Conservation (phyloP, 2,113 vertebrate genomes). For the Pantherophis guttatus region DNA sequence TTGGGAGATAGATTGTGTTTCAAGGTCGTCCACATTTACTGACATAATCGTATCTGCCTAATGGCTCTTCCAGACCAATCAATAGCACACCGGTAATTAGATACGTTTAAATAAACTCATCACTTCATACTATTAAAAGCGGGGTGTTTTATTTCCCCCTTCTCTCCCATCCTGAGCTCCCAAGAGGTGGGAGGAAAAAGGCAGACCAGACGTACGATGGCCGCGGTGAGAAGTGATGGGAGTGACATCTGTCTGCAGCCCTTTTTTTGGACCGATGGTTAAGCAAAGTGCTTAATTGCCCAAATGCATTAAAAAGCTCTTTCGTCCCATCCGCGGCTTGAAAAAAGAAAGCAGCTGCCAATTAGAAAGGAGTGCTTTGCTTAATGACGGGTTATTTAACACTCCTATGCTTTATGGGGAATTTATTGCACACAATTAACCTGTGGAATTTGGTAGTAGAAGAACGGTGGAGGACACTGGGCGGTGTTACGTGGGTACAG, state of each 20-base stretch:
- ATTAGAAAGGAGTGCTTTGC: fast-evolving
- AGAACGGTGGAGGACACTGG: not conserved
- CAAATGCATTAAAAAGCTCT: not conserved
- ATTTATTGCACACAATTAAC: not conserved
- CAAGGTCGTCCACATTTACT: conserved; percentile 50
- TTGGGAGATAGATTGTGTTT: conserved; percentile 62
- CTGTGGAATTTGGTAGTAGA: not conserved
- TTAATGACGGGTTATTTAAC: conserved; percentile 7
- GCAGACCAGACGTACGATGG: fast-evolving
- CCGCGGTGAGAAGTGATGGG: not conserved
- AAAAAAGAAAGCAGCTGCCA: not conserved
- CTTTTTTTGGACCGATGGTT: not conserved
- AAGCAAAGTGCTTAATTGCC: not conserved
- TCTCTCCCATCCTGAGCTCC: not conserved
- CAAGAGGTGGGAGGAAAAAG: not conserved
- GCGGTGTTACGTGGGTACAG: not conserved
- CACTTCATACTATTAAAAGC: conserved; percentile 5
- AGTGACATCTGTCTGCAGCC: not conserved
- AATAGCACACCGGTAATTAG: conserved; percentile 56
- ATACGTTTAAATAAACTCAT: conserved; percentile 15
- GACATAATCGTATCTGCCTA: conserved; percentile 39
- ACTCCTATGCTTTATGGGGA: not conserved
- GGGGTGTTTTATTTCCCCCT: not conserved
- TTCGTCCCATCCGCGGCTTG: not conserved
- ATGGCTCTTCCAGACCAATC: conserved; percentile 44